Base-by-base conservation (phyloP, 2,888 invertebrate genomes). In the Aquatica leii region DNA sequence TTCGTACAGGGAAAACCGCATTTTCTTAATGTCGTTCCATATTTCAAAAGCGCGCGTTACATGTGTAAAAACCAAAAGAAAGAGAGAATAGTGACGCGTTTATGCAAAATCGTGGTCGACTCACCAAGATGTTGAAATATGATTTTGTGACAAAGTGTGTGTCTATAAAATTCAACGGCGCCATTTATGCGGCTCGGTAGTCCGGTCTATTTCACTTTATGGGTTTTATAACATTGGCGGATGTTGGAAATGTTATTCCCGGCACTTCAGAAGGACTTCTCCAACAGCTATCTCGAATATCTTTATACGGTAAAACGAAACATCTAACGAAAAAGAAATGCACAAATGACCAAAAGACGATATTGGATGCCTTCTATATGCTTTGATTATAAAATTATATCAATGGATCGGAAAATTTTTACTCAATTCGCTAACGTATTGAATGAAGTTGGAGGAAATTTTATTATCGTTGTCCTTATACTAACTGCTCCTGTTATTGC, bases 181-280 rank as follows among this genome's bases (percentile, higher is more conserved):
- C 60, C 60, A 61, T 61, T 61, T 61, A 61, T 61, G 60, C 55
- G 60, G 49, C 55, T 61, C 60, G 60, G 60, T 61, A 61, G 60
- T 61, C 60, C 60, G 60, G 55, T 61, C 60, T 61, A 61, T 61
- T 61, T 61, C 60, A 61, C 60, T 61, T 61, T 54, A 61, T 61
- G 60, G 54, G 40, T 61, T 61, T 61, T 61, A 61, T 61, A 61
- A 61, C 60, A 55, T 55, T 50, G 48, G 55, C 55, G 60, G 60
- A 61, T 55, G 60, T 53, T 61, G 31, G 49, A 43, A 61, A 61
- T 61, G 41, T 20, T 54, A 50, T 50, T 61, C 55, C 41, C 37
- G 50, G 40, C 60, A 61, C 60, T 54, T 61, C 48, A 61, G 41
- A 17, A 40, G 35, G 60, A 20, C 49, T 46, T 41, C 17, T 52